These are phyloP conservation scores for Diprion similis DNA, from an alignment of 1,140 invertebrate species.

Conservation along the genomic window DNA sequence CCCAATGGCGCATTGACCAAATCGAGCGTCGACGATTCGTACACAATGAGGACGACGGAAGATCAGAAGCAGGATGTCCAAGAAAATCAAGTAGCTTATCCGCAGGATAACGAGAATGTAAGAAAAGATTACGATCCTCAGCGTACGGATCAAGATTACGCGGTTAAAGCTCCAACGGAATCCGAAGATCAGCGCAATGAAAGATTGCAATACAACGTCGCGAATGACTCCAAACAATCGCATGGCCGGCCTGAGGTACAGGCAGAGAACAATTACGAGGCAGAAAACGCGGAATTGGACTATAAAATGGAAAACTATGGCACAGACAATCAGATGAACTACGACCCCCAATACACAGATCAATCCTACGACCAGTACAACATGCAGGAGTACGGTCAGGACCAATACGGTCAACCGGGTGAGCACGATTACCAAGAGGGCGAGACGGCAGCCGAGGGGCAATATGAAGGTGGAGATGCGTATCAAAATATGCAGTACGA, in stretches of 20 bases:
- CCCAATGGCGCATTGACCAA: too few species aligned
- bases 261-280: slow-evolving; percentile 18
- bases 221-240: background rate
- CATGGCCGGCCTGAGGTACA: background rate
- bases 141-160: slow-evolving; percentile 1
- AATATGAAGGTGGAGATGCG: too few species aligned
- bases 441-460: slow-evolving; percentile 15
- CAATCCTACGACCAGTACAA: slow-evolving; percentile 43
- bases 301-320: slow-evolving; percentile 29
- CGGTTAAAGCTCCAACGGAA: slow-evolving; percentile 9
- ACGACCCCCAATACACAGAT: slow-evolving; percentile 35
- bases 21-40: too few species aligned
- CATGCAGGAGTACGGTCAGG: slow-evolving; percentile 17
- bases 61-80: too few species aligned
- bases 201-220: background rate
- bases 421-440: slow-evolving; percentile 27
- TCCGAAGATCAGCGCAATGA: slow-evolving; percentile 12
- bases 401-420: slow-evolving; percentile 40
- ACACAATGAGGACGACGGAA: too few species aligned
- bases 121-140: background rate
- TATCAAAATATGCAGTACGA: too few species aligned
- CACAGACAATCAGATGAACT: slow-evolving; percentile 25
- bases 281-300: slow-evolving; percentile 27
- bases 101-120: too few species aligned
- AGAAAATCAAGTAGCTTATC: too few species aligned